A percentile compares a stretch with the other conserved stretches of the same genome.
phyloP scores from a whole-genome alignment of 2,888 invertebrate species.

The Palloptera scutellata region DNA sequence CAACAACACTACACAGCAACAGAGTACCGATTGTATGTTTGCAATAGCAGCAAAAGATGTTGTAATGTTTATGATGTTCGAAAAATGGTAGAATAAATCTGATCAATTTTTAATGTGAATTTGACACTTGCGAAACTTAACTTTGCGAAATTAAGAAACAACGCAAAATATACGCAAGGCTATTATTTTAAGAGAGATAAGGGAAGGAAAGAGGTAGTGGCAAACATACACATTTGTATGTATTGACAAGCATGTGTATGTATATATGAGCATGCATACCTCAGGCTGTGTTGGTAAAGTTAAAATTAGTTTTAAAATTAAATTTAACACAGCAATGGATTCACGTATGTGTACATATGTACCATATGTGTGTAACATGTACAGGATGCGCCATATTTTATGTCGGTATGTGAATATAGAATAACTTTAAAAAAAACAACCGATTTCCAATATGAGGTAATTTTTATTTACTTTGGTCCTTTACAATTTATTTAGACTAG shows the following conservation, averaged over 20 bases:
- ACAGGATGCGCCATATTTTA: too few relatives aligned
- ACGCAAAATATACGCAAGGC: slow-evolving; percentile 15
- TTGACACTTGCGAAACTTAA: slow-evolving; percentile 30
- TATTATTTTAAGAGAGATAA: slow-evolving; percentile 4
- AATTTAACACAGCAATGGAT: not conserved
- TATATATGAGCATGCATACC: not conserved
- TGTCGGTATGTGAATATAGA: too few relatives aligned
- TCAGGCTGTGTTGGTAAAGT: not conserved
- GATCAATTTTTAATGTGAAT: slow-evolving; percentile 33
- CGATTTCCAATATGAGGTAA: too few relatives aligned
- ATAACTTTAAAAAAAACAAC: too few relatives aligned
- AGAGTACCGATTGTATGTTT: not conserved
- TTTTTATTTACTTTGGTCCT: too few relatives aligned
- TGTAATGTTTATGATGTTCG: not conserved
- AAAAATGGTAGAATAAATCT: slow-evolving; percentile 15
- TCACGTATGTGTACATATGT: not conserved
- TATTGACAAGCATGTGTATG: not conserved
- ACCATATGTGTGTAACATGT: too few relatives aligned
- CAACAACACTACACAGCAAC: not conserved
- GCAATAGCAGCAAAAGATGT: not conserved
- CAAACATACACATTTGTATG: not conserved
- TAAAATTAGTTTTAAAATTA: not conserved
- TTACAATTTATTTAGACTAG: too few relatives aligned
- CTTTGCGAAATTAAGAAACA: slow-evolving; percentile 17
- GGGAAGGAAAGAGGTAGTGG: not conserved